phyloP scores from a whole-genome alignment of 2,113 vertebrate genomes.

The Glareola pratincola region DNA sequence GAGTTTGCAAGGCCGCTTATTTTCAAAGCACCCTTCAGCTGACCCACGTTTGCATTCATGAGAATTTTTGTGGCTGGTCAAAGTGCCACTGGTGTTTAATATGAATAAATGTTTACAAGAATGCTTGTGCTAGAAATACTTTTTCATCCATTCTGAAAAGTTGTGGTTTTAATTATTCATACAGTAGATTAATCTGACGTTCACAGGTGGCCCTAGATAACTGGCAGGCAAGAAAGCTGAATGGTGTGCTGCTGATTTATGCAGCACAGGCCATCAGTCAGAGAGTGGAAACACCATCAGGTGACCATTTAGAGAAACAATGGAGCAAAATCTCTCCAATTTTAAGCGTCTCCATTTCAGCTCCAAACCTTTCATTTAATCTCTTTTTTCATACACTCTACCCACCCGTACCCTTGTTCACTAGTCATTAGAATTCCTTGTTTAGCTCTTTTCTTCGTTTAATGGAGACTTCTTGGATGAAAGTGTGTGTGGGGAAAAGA shows the following conservation, averaged over 20 bases:
- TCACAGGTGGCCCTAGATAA: not conserved
- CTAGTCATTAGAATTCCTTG: not conserved
- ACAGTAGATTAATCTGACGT: not conserved
- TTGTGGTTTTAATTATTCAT: not conserved
- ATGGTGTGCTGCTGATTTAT: not conserved
- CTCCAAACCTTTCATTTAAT: not conserved
- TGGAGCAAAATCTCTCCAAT: not conserved
- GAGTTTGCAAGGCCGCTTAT: not conserved
- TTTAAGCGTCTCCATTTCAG: not conserved
- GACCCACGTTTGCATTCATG: not conserved
- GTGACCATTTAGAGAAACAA: not conserved
- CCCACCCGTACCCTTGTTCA: not conserved
- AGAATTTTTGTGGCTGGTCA: not conserved
- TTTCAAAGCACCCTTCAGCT: not conserved
- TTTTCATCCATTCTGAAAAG: not conserved
- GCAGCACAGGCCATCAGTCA: not conserved
- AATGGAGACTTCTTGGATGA: not conserved
- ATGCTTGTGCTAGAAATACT: not conserved
- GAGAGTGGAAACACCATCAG: not conserved
- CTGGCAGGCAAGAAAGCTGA: not conserved
- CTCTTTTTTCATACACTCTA: not conserved
- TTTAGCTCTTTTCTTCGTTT: not conserved
- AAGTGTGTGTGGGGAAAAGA: not conserved
- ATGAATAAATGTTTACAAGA: conserved; percentile 2
- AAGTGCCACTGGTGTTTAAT: not conserved